Conservation (phyloP, 2,888 invertebrate species). For the Oegoconia quadripuncta region DNA sequence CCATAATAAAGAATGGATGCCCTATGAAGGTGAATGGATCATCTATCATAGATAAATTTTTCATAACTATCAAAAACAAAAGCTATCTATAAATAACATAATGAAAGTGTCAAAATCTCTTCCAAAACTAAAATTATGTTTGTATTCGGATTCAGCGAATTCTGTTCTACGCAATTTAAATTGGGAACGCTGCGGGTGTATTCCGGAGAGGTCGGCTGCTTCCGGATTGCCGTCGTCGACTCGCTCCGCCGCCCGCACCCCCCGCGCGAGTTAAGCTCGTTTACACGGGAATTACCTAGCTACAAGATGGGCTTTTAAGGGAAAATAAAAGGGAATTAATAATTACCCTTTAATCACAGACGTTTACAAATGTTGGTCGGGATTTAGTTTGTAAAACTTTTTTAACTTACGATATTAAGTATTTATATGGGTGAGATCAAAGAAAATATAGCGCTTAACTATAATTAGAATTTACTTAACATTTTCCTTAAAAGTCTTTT, state of each 20-base stretch:
- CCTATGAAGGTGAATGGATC: too few species aligned
- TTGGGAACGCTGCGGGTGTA: constrained; percentile 42
- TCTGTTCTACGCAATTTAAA: constrained; percentile 49
- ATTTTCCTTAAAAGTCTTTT: too few species aligned
- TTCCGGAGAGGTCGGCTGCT: constrained; percentile 31
- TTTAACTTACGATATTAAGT: too few species aligned
- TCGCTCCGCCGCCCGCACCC: neutral
- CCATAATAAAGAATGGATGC: too few species aligned
- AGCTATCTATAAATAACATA: neutral
- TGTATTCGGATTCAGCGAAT: constrained; percentile 21
- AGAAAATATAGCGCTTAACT: too few species aligned
- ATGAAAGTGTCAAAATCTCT: constrained; percentile 2
- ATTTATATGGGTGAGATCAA: too few species aligned
- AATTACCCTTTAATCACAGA: constrained; percentile 11
- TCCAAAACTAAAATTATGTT: constrained; percentile 32
- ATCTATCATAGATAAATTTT: too few species aligned
- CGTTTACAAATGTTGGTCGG: neutral
- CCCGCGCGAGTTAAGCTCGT: constrained; percentile 29
- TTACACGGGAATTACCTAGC: constrained; percentile 38
- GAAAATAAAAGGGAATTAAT: constrained; percentile 28
- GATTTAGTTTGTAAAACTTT: neutral
- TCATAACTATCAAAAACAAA: too few species aligned
- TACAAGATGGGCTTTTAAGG: constrained; percentile 31
- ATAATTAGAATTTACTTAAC: too few species aligned
- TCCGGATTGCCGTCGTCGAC: too few species aligned